Base-by-base conservation (phyloP, 2,888 invertebrate genomes). In the Noctua comes region DNA sequence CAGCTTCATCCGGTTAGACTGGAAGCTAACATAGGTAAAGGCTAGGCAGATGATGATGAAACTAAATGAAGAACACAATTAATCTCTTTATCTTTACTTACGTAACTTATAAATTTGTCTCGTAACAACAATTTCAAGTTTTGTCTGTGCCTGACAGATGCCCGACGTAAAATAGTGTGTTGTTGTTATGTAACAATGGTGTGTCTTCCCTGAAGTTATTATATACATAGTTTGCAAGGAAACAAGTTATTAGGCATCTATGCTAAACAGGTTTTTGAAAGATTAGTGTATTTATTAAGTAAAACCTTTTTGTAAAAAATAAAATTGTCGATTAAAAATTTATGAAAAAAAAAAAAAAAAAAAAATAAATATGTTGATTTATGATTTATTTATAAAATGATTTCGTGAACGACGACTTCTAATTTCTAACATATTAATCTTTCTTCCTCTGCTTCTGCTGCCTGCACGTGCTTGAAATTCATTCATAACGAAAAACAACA, bases 61-160 rank as follows among this genome's bases (percentile, higher is more conserved):
- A n/a, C 57, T 57, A n/a, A 57, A 57, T 57, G 5, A 57, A 7
- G 7, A 27, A 69, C 51, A 2, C 7, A 36, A 46, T 10, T 68
- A n/a, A 21, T 13, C 18, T 11, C n/a, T 57, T 21, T 1, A 27
- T 7, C 6, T n/a, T 10, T n/a, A 72, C 27, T 10, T 36, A 59
- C 27, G 7, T 62, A 48, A 73, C 21, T 62, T 1, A 36, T 48
- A 51, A 65, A 65, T 21, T 54, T 64, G 24, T 46, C 7, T 64
- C 24, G 43, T 76, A n/a, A 31, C 43, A 21, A 65, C 64, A 18
- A n/a, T 43, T 77, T 24, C 31, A 57, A 75, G 46, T 76, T 46
- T n/a, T 24, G 36, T 46, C 46, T 76, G 76, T 6, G 8, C 2
- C 24, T 27, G 66, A 77, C 54, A 76, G 65, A 57, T 57, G 76